A percentile compares a stretch with the other conserved stretches of the same genome.
Evolutionary conservation across 2,797 vertebrate species (phyloP).

Genomic region (Chromis chromis): DNA sequence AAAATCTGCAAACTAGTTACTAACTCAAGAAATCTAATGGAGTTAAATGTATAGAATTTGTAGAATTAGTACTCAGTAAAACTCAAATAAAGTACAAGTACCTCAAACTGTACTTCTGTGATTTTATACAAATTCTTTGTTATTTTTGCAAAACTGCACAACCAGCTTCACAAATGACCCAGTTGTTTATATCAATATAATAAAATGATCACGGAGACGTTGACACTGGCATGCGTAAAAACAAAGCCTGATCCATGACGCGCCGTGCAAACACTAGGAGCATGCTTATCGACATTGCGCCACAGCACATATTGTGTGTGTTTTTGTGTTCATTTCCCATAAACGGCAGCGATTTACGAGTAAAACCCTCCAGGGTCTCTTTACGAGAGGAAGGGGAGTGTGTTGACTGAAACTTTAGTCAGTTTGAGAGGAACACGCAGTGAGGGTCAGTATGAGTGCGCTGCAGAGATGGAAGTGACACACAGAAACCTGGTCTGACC

Average conservation of each 20-base stretch:
- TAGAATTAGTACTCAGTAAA: too few species aligned
- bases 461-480: not conserved
- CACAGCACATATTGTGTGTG: not conserved
- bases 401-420: not conserved
- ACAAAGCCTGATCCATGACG: not conserved
- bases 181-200: too few species aligned
- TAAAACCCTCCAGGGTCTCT: slow-evolving; percentile 19
- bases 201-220: too few species aligned
- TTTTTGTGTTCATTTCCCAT: not conserved
- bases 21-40: too few species aligned
- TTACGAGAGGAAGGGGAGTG: not conserved
- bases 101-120: too few species aligned
- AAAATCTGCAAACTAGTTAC: not conserved
- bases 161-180: too few species aligned
- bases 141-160: too few species aligned
- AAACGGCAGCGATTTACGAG: slow-evolving; percentile 17
- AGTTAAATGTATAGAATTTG: too few species aligned
- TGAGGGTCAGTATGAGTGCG: not conserved
- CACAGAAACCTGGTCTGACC: slow-evolving; percentile 54
- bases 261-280: not conserved
- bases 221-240: not conserved
- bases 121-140: too few species aligned
- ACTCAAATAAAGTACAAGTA: too few species aligned
- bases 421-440: not conserved
- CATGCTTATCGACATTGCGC: not conserved